Conservation (phyloP, 2,888 invertebrate species). For the Esperia sulphurella region DNA sequence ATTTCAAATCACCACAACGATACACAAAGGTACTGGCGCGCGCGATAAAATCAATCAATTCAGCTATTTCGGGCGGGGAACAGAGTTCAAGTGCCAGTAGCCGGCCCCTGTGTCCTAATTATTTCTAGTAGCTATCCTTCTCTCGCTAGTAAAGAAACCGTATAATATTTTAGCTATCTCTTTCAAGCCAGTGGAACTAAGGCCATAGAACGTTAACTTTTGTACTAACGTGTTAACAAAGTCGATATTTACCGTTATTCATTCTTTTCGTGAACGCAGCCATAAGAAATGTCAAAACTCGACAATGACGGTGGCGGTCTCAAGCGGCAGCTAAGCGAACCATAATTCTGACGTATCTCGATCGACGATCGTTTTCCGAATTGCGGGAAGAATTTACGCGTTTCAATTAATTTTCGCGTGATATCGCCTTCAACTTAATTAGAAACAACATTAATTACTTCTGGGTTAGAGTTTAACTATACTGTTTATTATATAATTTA, state of each 20-base stretch:
- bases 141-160: no score
- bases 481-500: background rate
- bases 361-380: conserved; percentile 10
- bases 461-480: background rate
- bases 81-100: no score
- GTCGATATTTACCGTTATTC: no score
- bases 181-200: no score
- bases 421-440: conserved; percentile 10
- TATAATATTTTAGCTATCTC: no score
- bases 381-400: conserved; percentile 21
- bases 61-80: background rate
- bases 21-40: background rate
- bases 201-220: no score
- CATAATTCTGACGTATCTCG: background rate
- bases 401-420: conserved; percentile 10
- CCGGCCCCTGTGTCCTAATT: no score
- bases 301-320: background rate
- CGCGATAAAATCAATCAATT: background rate
- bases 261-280: conserved; percentile 2
- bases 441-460: background rate
- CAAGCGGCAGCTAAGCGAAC: background rate
- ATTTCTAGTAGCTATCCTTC: no score
- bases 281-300: conserved; percentile 6
- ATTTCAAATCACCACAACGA: background rate
- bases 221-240: no score